Base-by-base conservation (phyloP, 2,113 vertebrate species). In the Passer domesticus region DNA sequence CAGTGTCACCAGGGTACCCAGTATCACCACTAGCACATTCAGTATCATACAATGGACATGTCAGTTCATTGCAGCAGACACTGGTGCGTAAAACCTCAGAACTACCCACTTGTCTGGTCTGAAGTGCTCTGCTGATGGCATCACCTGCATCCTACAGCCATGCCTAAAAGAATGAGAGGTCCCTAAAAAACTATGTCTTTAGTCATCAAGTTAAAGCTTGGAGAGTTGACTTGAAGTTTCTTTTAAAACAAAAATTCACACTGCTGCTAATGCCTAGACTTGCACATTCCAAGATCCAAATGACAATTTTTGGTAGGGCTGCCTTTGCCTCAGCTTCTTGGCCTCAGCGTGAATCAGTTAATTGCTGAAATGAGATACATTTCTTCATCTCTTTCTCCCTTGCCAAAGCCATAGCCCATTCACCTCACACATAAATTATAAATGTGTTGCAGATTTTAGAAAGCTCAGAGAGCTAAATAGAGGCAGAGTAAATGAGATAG, bases 131-230 rank as follows among this genome's bases (percentile, higher is more conserved):
- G 64, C 72, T 72, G 43, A 13, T 52, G 49, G 5, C 4, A 13
- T 63, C 47, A 5, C 0, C 0, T 37, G 63, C 33, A 15, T 80
- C 30, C 39, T 59, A 9, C 25, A 73, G 73, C 49, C 37, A 6
- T n/a, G 22, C 11, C 28, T 62, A 13, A 24, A 53, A 24, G 46
- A 56, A 67, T 56, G 41, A 53, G 6, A 77, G 59, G 21, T 77
- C 33, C 25, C 67, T 25, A 24, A 43, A 46, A 43, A 28, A 17
- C 3, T 20, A 17, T n/a, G 6, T 69, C 22, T 50, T 83, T 30
- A n/a, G 23, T 21, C 25, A 56, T 59, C 44, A 28, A 20, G 35
- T 80, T 77, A 55, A 73, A 81, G 20, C 41, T 77, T 67, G 19
- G 59, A 13, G 20, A n/a, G 19, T 20, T 39, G 31, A 66, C 17